These are phyloP conservation scores for Acanthaster planci DNA, from an alignment of 35 echinoderm and acorn worm species.

Conservation along the genomic window DNA sequence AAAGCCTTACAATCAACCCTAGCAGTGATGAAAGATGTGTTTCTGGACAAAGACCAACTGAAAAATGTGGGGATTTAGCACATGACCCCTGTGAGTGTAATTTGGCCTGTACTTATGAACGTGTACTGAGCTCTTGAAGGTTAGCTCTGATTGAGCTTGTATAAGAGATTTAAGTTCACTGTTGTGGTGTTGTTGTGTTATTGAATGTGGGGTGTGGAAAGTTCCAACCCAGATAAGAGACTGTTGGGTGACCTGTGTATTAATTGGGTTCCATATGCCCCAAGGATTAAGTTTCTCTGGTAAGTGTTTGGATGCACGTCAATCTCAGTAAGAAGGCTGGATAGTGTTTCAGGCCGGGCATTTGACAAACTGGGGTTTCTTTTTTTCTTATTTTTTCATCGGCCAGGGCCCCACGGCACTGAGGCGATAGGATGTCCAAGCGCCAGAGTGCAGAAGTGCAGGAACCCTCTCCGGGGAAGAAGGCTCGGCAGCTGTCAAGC, in stretches of 20 bases:
- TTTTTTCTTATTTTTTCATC: conserved; percentile 22
- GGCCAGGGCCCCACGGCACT: conserved; percentile 25
- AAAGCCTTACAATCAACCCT: conserved; percentile 1
- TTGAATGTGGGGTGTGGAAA: conserved; percentile 16
- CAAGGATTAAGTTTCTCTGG: conserved; percentile 25
- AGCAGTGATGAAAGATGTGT: conserved; percentile 8
- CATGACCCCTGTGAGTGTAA: not conserved
- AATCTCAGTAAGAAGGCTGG: conserved; percentile 29
- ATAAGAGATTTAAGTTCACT: not conserved
- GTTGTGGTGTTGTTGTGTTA: conserved; percentile 11
- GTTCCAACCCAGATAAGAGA: conserved; percentile 1
- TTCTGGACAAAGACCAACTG: not conserved
- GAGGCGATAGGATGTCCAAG: conserved; percentile 30
- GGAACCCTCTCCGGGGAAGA: conserved; percentile 22
- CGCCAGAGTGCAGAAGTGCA: conserved; percentile 27
- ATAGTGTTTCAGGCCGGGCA: conserved; percentile 24
- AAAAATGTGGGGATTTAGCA: conserved; percentile 23
- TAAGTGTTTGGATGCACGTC: conserved; percentile 33
- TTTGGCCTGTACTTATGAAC: too few relatives aligned
- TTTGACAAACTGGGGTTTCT: conserved; percentile 24
- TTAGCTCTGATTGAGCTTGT: not conserved
- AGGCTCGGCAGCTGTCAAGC: conserved; percentile 29
- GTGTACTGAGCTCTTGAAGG: not conserved
- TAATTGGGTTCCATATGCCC: conserved; percentile 33
- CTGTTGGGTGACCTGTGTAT: conserved; percentile 30